Conservation (phyloP, 2,888 invertebrate genomes). For the Cryptus viduatorius region DNA sequence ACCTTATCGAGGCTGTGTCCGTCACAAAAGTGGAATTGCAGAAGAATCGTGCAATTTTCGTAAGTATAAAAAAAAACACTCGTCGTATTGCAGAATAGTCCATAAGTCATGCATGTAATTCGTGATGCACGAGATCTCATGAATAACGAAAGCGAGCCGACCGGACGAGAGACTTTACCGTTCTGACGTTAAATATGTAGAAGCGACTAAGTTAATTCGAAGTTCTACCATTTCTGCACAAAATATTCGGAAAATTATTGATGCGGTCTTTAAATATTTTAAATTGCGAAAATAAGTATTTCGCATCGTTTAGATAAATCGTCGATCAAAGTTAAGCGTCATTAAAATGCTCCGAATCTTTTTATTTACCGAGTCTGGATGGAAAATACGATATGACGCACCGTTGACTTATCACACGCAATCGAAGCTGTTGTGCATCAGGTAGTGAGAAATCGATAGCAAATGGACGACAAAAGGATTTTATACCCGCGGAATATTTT, state of each 20-base stretch:
- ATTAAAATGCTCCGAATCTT: not conserved
- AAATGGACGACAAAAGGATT: conserved; percentile 10
- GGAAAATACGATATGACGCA: conserved; percentile 3
- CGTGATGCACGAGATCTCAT: not conserved
- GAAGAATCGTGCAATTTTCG: not conserved
- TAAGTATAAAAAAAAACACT: not conserved
- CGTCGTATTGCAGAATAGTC: not conserved
- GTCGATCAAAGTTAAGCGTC: not conserved
- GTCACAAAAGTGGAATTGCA: not conserved
- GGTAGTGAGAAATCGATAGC: not conserved
- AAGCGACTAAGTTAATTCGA: too few species aligned
- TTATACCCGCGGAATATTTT: not conserved
- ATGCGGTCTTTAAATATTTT: not conserved
- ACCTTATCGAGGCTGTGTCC: not conserved
- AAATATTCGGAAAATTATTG: not conserved
- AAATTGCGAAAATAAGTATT: not conserved
- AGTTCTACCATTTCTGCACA: too few species aligned
- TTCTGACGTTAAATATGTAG: not conserved
- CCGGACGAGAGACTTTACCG: not conserved
- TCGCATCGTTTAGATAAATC: not conserved
- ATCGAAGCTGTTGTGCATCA: not conserved
- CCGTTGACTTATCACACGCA: conserved; percentile 1
- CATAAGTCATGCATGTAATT: not conserved
- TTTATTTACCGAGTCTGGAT: conserved; percentile 28
- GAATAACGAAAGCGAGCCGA: not conserved